Percentiles rank a stretch among this genome's conserved stretches.
Evolutionary conservation across 2,113 vertebrate genomes (phyloP).

Genomic region (Neotragus pygmaeus): DNA sequence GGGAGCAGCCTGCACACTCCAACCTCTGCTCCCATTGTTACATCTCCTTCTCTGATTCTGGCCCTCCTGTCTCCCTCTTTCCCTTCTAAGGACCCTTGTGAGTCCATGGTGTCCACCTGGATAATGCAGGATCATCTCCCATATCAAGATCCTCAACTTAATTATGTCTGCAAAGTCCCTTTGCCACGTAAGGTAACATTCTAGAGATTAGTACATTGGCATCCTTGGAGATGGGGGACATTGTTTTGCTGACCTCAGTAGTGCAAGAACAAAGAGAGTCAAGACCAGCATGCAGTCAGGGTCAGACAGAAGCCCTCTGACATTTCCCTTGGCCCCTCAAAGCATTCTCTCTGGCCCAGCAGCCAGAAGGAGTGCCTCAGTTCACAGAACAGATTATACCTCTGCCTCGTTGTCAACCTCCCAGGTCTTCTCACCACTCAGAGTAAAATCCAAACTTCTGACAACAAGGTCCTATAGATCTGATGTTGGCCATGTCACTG

Average conservation of each 20-base stretch:
- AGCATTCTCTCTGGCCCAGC: not conserved
- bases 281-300: not conserved
- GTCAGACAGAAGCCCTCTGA: not conserved
- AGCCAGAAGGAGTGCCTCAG: not conserved
- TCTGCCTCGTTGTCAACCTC: not conserved
- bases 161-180: not conserved
- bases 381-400: too few species aligned
- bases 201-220: not conserved
- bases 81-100: not conserved
- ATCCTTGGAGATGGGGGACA: not conserved
- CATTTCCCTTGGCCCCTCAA: not conserved
- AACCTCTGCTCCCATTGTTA: not conserved
- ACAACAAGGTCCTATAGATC: too few species aligned
- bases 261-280: not conserved
- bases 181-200: not conserved
- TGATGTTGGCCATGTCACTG: not conserved
- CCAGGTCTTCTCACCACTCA: not conserved
- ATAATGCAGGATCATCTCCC: not conserved
- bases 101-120: too few species aligned
- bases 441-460: not conserved
- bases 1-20: not conserved
- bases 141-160: not conserved
- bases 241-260: not conserved
- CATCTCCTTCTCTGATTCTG: not conserved
- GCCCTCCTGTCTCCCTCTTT: not conserved